Evolutionary conservation across 1,140 invertebrate species (phyloP).

Genomic region (Philotrypesis tridentata): DNA sequence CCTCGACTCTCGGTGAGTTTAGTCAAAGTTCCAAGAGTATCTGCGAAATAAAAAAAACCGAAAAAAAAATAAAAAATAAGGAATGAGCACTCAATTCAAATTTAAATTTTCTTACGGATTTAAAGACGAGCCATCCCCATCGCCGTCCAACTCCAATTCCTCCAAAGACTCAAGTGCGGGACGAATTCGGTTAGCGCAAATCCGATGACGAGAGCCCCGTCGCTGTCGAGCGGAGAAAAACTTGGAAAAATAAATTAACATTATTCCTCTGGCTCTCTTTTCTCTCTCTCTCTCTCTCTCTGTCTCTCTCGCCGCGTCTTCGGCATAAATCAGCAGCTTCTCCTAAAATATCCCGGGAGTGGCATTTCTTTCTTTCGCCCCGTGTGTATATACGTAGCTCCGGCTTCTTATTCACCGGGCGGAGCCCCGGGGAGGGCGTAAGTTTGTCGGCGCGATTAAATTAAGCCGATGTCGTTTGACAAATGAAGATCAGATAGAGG

Average conservation of each 20-base stretch:
- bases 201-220: not conserved
- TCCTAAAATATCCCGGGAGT: constrained; percentile 36
- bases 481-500: constrained; percentile 68
- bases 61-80: not conserved
- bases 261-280: constrained; percentile 12
- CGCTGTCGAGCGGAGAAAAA: not conserved
- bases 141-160: not conserved
- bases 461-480: constrained; percentile 61
- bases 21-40: too few species aligned
- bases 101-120: not conserved
- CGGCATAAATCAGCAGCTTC: constrained; percentile 46
- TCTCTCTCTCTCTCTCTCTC: not conserved
- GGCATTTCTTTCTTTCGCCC: constrained; percentile 19
- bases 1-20: too few species aligned
- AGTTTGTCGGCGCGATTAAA: constrained; percentile 53
- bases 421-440: not conserved
- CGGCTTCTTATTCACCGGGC: constrained; percentile 3
- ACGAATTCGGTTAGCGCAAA: constrained; percentile 27
- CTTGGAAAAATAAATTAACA: constrained; percentile 45
- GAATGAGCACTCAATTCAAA: not conserved
- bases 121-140: not conserved
- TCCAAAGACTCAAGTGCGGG: not conserved
- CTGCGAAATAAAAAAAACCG: too few species aligned
- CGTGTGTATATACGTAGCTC: not conserved
- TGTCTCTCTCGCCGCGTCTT: not conserved